phyloP scores from a whole-genome alignment of 2,797 vertebrate genomes.

The Euphonia xanthogaster region DNA sequence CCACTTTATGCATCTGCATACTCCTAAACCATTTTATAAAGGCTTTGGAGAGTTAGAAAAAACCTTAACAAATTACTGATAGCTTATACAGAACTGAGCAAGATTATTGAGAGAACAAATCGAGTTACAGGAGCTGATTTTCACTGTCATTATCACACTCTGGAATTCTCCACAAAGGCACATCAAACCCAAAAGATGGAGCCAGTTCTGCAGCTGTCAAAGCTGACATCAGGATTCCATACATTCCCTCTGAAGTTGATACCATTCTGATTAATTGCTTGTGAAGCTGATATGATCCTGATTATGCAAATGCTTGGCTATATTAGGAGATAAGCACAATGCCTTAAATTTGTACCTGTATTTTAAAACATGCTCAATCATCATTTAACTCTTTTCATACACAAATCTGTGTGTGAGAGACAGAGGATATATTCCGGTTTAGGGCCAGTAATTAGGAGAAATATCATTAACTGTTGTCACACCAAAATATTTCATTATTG shows the following conservation, averaged over 20 bases:
- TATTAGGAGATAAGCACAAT: neutral
- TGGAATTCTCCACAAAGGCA: neutral
- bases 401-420: neutral
- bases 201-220: neutral
- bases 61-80: neutral
- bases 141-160: neutral
- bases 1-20: neutral
- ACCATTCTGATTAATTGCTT: neutral
- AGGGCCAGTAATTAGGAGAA: neutral
- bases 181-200: neutral
- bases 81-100: neutral
- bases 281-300: neutral
- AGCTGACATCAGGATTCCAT: slow-evolving; percentile 6
- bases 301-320: neutral
- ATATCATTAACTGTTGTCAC: neutral
- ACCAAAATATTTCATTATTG: neutral
- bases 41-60: neutral
- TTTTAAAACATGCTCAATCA: neutral
- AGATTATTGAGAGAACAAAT: neutral
- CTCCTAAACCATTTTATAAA: neutral
- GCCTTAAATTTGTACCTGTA: neutral
- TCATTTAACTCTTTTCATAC: neutral
- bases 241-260: neutral
- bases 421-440: neutral
- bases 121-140: neutral